Evolutionary conservation across 2,888 invertebrate genomes (phyloP), one percentile per base, ranked within the genome.

Genomic region (Drosophila macrospina): DNA sequence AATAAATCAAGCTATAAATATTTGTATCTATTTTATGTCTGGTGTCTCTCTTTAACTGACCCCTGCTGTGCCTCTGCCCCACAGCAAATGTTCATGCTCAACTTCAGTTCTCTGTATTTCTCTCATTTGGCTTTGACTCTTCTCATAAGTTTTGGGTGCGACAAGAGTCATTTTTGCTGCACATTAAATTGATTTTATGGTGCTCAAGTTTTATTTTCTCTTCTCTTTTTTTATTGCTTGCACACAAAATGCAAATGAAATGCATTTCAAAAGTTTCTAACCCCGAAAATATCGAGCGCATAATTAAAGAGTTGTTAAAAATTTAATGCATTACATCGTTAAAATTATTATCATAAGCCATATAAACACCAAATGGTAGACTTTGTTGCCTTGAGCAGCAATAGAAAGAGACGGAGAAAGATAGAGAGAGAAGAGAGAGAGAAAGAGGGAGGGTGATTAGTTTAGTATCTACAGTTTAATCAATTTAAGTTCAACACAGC

Each of bases 1-100:
- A 45, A 82, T 79, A 79, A 82, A 88, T 79, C 83, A 88, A 73
- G 69, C 70, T 83, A 68, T 88, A 76, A 82, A 82, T 84, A 80
- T 59, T 44, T 37, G n/a, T 55, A 42, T 57, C 32, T 57, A 30
- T 51, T 10, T 32, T 24, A 4, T 60, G n/a, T n/a, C n/a, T 34
- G 41, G 37, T 20, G 37, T 45, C 39, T 41, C 24, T 48, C 41
- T 37, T 24, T n/a, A 71, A 59, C 50, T 61, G 62, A 28, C 78
- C 64, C 82, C 71, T 82, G 86, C 79, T 87, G 87, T 57, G 74
- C n/a, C 5, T 13, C 3, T 13, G 34, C 10, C 24, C 13, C 45
- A 45, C 82, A 81, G 78, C 74, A 80, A 80, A 69, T 64, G 80
- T 51, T 83, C 84, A 84, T n/a, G n/a, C 80, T 81, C 73, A 80